Conservation (phyloP, 2,797 vertebrate species). For the Astyanax mexicanus region DNA sequence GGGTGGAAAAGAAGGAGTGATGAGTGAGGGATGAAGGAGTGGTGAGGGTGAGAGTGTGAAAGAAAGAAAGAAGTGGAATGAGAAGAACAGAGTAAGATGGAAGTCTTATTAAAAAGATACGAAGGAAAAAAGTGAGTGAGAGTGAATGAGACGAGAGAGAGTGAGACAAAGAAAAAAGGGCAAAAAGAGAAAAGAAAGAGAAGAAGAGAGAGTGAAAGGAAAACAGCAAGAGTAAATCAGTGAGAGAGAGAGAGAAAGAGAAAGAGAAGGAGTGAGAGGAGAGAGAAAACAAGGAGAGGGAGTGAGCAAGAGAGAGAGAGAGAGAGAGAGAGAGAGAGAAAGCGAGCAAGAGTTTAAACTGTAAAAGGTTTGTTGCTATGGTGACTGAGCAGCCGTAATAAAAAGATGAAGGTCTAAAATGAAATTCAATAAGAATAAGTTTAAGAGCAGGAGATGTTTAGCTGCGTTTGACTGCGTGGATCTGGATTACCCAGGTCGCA, state of each 20-base stretch:
- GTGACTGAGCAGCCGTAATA: constrained; percentile 80
- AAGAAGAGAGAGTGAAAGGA: not conserved
- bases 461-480: constrained; percentile 70
- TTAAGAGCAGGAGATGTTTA: constrained; percentile 71
- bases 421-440: constrained; percentile 84
- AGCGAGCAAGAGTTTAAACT: constrained; percentile 70
- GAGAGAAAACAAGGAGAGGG: not conserved
- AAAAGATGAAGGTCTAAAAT: constrained; percentile 83
- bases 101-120: no score
- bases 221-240: no score
- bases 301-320: constrained; percentile 14
- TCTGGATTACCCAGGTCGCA: constrained; percentile 70
- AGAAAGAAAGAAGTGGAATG: not conserved
- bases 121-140: not conserved
- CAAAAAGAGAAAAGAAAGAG: not conserved
- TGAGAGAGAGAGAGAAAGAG: constrained; percentile 23
- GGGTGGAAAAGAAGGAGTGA: no score
- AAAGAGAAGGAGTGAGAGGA: not conserved
- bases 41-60: no score
- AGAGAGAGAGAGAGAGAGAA: constrained; percentile 24
- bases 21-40: no score
- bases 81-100: not conserved
- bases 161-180: not conserved
- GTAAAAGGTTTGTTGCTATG: constrained; percentile 88
- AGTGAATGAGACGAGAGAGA: not conserved